These are phyloP conservation scores for Neotoma lepida DNA, from an alignment of 2,113 vertebrate genomes.

Conservation along the genomic window DNA sequence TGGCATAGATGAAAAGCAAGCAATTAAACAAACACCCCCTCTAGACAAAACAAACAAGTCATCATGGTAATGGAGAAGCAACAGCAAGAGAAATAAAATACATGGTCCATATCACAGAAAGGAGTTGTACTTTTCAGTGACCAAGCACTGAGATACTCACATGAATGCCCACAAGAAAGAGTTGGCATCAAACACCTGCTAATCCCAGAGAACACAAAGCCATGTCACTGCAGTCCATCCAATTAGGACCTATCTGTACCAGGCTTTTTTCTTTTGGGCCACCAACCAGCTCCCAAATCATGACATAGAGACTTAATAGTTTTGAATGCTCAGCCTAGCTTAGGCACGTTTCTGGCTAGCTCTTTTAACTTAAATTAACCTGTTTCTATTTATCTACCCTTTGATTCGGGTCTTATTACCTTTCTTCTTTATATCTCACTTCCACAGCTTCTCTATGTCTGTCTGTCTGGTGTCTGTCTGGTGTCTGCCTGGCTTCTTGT, in stretches of 20 bases:
- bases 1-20: background rate
- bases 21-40: background rate
- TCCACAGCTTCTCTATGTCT: background rate
- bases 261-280: background rate
- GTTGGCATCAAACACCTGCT: background rate
- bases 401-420: background rate
- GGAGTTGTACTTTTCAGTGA: background rate
- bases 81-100: conserved; percentile 15
- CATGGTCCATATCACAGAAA: background rate
- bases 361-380: background rate
- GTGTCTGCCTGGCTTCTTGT: background rate
- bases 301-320: background rate
- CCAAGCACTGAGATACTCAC: conserved; percentile 6
- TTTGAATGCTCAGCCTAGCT: background rate
- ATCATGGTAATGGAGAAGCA: background rate
- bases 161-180: background rate
- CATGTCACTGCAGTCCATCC: background rate
- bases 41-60: background rate
- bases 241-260: background rate
- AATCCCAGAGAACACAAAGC: background rate
- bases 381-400: background rate
- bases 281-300: background rate
- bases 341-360: background rate
- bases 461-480: background rate
- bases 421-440: background rate